phyloP scores from a whole-genome alignment of 2,797 vertebrate species.

The Spea hammondii region DNA sequence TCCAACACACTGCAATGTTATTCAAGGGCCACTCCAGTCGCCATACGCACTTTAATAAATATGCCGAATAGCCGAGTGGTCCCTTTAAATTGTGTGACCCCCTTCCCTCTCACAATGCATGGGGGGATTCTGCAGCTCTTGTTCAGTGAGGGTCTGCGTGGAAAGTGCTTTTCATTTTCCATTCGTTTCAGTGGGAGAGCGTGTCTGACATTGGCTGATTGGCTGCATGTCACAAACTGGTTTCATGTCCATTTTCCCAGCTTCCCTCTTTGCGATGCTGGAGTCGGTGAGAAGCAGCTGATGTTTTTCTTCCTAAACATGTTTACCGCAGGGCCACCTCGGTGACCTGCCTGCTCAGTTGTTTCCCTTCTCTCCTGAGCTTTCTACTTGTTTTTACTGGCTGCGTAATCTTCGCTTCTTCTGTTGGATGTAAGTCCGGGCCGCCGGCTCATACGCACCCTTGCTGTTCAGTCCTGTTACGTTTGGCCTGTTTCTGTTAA shows the following conservation, averaged over 20 bases:
- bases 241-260: neutral
- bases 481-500: neutral
- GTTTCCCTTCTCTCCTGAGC: neutral
- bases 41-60: no score
- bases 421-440: neutral
- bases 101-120: no score
- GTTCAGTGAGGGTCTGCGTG: no score
- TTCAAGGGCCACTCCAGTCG: no score
- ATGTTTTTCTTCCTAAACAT: neutral
- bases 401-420: no score
- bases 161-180: no score
- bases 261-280: neutral
- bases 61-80: no score
- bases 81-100: no score
- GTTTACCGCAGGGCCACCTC: neutral
- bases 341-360: neutral
- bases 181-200: no score
- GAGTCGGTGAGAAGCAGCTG: neutral
- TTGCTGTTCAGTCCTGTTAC: neutral
- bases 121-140: no score
- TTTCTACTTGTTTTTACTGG: neutral
- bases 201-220: no score
- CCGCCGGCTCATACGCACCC: neutral
- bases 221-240: neutral
- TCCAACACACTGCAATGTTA: no score